Conservation (phyloP, 2,888 invertebrate genomes). For the Mythimna loreyi region DNA sequence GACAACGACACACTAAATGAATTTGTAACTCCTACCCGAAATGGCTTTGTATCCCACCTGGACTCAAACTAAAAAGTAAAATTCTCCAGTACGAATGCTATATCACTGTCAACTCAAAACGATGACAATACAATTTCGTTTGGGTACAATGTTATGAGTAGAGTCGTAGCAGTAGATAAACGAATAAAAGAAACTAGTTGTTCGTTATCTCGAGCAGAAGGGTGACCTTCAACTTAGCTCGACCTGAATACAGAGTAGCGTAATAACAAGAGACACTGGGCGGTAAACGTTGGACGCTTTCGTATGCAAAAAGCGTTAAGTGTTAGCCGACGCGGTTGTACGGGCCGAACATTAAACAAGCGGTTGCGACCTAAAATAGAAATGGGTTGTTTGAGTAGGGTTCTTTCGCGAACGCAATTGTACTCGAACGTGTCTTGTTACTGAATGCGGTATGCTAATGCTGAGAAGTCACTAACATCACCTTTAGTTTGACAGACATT, state of each 20-base stretch:
- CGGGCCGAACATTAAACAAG: constrained; percentile 90
- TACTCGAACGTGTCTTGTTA: constrained; percentile 90
- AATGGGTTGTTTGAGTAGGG: constrained; percentile 91
- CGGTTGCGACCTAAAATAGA: constrained; percentile 88
- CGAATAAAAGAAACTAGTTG: constrained; percentile 79
- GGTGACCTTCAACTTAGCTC: constrained; percentile 87
- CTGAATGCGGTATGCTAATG: constrained; percentile 89
- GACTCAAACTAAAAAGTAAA: constrained; percentile 69
- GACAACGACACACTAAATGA: constrained; percentile 69
- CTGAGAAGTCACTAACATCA: constrained; percentile 73
- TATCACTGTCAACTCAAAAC: constrained; percentile 53
- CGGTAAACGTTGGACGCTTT: constrained; percentile 86
- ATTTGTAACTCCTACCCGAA: constrained; percentile 63
- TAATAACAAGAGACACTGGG: constrained; percentile 87
- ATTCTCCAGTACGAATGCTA: constrained; percentile 52
- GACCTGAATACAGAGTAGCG: constrained; percentile 86
- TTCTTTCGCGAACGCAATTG: constrained; percentile 90
- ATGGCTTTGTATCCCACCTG: not conserved
- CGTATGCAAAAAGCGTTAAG: constrained; percentile 91
- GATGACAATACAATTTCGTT: constrained; percentile 53
- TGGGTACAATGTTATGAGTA: constrained; percentile 60
- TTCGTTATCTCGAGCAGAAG: constrained; percentile 83
- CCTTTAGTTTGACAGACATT: constrained; percentile 43
- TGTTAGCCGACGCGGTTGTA: constrained; percentile 90
- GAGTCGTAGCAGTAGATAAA: constrained; percentile 65